These are phyloP conservation scores for Felis chaus DNA, from an alignment of 2,113 vertebrate species.

Conservation along the genomic window DNA sequence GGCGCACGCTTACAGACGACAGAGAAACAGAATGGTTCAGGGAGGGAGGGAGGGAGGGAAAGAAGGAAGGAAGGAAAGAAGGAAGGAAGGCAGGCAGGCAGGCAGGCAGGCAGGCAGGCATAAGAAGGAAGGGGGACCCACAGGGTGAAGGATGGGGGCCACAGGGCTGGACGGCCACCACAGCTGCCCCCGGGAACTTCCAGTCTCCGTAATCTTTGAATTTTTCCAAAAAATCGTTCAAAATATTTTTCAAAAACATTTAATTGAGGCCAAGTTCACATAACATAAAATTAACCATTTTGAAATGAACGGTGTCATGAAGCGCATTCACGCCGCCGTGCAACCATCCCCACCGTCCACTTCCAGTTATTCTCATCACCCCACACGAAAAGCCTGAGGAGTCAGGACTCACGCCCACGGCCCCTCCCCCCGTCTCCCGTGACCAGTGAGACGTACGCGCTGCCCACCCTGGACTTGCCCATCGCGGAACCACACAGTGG, in stretches of 20 bases:
- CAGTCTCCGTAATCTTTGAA: not conserved
- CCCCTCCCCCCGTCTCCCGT: no score
- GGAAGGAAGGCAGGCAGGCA: no score
- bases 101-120: no score
- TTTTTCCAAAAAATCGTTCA: no score
- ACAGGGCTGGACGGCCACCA: not conserved
- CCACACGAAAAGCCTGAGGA: not conserved
- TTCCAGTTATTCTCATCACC: accelerated
- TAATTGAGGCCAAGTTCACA: not conserved
- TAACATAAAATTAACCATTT: not conserved
- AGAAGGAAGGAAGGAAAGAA: accelerated
- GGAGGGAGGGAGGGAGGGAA: not conserved
- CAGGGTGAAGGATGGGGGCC: accelerated
- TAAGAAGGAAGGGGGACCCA: not conserved
- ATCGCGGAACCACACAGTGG: accelerated
- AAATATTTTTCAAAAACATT: not conserved
- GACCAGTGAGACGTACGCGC: accelerated
- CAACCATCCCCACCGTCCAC: accelerated
- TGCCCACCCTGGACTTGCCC: accelerated
- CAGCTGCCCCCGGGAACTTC: accelerated
- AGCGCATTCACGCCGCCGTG: accelerated
- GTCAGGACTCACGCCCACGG: accelerated
- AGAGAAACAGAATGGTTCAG: accelerated
- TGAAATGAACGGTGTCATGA: not conserved
- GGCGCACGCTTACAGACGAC: accelerated